A percentile compares a stretch with the other conserved stretches of the same genome.
These are phyloP conservation scores for Spodoptera picta DNA, from an alignment of 2,888 invertebrate species.

Conservation along the genomic window DNA sequence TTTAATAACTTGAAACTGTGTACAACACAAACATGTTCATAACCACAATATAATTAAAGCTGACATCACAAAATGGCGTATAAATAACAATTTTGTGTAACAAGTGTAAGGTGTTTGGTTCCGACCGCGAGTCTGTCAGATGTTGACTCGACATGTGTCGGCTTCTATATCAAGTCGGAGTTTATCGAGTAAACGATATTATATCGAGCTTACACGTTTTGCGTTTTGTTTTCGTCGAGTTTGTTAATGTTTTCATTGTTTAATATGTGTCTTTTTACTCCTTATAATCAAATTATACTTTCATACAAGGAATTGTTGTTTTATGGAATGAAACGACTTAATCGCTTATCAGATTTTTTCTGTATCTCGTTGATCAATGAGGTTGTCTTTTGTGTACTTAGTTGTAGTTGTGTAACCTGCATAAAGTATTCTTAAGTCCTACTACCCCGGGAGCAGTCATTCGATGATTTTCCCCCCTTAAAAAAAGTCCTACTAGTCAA, in stretches of 20 bases:
- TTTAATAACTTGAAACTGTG: no score
- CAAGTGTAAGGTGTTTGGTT: constrained; percentile 5
- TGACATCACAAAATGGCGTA: constrained; percentile 1
- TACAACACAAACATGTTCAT: not conserved
- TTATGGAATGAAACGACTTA: no score
- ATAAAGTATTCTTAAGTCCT: no score
- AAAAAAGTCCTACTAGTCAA: no score
- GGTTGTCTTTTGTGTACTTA: no score
- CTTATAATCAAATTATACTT: no score
- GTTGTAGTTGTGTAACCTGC: no score
- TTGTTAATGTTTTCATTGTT: not conserved
- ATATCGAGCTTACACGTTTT: constrained; percentile 6
- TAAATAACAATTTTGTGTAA: constrained; percentile 21
- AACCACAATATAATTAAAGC: not conserved
- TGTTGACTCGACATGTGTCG: constrained; percentile 30
- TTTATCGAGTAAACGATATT: constrained; percentile 30
- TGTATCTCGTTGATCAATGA: no score
- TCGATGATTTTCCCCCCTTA: no score
- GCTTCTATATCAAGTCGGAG: constrained; percentile 21
- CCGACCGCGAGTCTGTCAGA: constrained; percentile 39
- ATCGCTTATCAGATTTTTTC: no score
- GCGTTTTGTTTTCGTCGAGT: not conserved
- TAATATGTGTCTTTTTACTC: not conserved
- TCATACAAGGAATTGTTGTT: no score
- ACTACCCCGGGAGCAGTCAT: no score